A percentile compares a stretch with the other conserved stretches of the same genome.
These are phyloP conservation scores for Catharus fuscescens DNA, from an alignment of 2,113 vertebrate species.

Conservation along the genomic window DNA sequence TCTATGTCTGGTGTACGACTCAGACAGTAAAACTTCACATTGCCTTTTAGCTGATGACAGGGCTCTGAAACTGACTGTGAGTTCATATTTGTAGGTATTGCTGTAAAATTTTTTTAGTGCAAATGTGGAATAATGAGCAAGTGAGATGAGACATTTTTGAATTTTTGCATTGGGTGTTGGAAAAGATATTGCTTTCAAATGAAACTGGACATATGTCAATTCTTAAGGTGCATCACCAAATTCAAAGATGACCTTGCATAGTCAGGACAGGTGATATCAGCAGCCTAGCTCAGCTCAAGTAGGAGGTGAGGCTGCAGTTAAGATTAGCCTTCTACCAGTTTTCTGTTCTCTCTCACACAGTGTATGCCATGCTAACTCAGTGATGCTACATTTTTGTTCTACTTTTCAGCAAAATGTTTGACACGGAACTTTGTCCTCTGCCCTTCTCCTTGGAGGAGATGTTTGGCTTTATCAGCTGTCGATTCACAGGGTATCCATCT, in stretches of 20 bases:
- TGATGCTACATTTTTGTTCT: slow-evolving; percentile 29
- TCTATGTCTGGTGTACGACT: background rate
- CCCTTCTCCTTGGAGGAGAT: slow-evolving; percentile 99
- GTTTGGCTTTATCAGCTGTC: slow-evolving; percentile 98
- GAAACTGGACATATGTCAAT: background rate
- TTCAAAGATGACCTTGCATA: background rate
- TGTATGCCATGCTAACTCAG: background rate
- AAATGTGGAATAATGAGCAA: background rate
- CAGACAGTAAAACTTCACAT: background rate
- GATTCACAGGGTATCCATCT: slow-evolving; percentile 96
- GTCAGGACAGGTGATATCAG: background rate
- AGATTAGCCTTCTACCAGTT: background rate
- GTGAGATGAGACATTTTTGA: background rate
- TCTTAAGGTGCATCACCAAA: background rate
- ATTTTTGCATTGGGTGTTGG: background rate
- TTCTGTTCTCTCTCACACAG: background rate
- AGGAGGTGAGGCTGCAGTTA: background rate
- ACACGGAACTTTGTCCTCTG: slow-evolving; percentile 96
- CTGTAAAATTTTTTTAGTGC: background rate
- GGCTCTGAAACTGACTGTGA: background rate
- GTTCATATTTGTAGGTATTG: background rate
- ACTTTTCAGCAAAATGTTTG: slow-evolving; percentile 96
- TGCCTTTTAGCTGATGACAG: background rate
- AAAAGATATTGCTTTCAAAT: background rate
- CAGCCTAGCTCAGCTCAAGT: accelerated